phyloP scores from a whole-genome alignment of 2,797 vertebrate species.

The Leptatherina wallacei region DNA sequence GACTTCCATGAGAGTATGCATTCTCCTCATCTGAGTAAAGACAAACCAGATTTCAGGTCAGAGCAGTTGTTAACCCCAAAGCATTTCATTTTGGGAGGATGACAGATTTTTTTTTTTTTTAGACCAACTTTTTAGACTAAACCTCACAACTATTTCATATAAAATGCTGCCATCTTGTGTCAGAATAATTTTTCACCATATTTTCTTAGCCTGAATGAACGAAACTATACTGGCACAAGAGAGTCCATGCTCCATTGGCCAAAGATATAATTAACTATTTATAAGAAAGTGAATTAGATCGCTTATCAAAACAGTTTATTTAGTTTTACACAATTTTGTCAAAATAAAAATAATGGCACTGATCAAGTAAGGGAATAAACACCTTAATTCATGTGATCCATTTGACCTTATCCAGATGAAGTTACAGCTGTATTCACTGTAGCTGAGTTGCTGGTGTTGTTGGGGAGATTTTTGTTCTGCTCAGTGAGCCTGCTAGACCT shows the following conservation, averaged over 20 bases:
- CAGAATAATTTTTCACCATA: neutral
- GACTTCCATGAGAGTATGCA: conserved; percentile 41
- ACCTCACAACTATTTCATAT: conserved; percentile 13
- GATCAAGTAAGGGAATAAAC: neutral
- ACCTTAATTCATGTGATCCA: neutral
- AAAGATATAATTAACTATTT: neutral
- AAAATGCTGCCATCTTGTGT: conserved; percentile 74
- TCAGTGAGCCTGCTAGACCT: conserved; percentile 20
- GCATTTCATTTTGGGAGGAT: conserved; percentile 4
- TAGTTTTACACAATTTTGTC: neutral
- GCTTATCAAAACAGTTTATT: neutral
- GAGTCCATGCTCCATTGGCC: neutral
- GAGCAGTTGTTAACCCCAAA: neutral
- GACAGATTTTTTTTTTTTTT: neutral
- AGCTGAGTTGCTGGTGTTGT: neutral
- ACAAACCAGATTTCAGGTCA: conserved; percentile 25
- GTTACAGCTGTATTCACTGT: neutral
- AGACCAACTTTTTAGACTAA: neutral
- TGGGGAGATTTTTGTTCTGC: rapidly evolving
- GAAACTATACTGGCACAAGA: neutral
- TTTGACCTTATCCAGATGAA: neutral
- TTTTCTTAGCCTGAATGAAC: neutral
- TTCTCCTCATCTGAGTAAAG: conserved; percentile 23
- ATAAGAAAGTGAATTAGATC: neutral
- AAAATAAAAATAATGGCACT: no score